Base-by-base conservation (phyloP, 2,797 vertebrate species). In the Lithobates sylvaticus region DNA sequence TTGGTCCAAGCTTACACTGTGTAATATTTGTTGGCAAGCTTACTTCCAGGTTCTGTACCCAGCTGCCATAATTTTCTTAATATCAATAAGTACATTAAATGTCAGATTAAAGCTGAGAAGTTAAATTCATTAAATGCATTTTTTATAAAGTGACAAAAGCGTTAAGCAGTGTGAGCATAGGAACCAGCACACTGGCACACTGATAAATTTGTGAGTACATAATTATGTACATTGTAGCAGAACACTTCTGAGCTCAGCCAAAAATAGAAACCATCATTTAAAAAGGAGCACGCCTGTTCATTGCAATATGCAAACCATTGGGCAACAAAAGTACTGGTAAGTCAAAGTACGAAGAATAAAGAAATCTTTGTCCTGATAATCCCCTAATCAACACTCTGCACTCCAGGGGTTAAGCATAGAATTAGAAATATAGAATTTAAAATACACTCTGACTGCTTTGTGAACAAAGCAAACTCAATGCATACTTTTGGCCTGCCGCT, bases 201-300 rank as follows among this genome's bases (percentile, higher is more conserved):
- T 69, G 71, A 80, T 82, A 86, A 32, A 82, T 77, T 69, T 76
- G 85, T 47, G 73, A 77, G 67, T 64, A 27, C 64, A 65, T 82
- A 77, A 81, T 86, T 77, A 86, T 76, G 72, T 76, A 86, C 74
- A 67, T 71, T 36, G 26, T 86, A 50, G 79, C 73, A 73, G 69
- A 86, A 82, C 50, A 72, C 58, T 78, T 39, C 83, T 78, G 10
- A 32, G 68, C 42, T 64, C 47, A 65, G 68, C 76, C 74, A 78
- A 69, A 86, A 78, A 83, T 83, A 86, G 85, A 42, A 77, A 67
- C 64, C 74, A 70, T 18, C 50, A 73, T 83, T 81, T 86, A 3
- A 83, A 39, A 67, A 36, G 54, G 68, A 34, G 21, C 23, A 50
- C 23, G 16, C 68, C 78, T 82, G 54, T 86, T 82, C 36, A 64